These are phyloP conservation scores for Stenodera caucasica DNA, from an alignment of 2,888 invertebrate species.

Conservation along the genomic window DNA sequence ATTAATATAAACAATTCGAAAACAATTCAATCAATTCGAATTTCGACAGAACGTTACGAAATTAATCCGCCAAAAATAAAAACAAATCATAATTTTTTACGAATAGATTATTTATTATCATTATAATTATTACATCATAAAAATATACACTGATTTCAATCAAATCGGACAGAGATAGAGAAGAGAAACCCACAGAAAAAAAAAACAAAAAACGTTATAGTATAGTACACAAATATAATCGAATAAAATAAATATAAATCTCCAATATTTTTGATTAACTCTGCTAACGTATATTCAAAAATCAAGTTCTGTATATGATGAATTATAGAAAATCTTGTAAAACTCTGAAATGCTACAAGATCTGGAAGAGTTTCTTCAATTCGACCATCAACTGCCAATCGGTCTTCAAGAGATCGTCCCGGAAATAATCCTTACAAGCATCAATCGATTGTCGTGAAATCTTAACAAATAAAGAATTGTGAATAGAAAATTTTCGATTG, in stretches of 20 bases:
- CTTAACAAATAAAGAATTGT: conserved; percentile 61
- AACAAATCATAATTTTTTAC: not conserved
- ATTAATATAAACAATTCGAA: no score
- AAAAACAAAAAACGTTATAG: no score
- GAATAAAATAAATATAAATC: conserved; percentile 6
- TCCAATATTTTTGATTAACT: not conserved
- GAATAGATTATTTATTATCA: conserved; percentile 11
- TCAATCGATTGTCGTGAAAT: conserved; percentile 98
- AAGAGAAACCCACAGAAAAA: conserved; percentile 22
- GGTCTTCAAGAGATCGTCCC: conserved; percentile 93
- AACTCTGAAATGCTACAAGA: conserved; percentile 66
- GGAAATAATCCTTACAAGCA: conserved; percentile 98
- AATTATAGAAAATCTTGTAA: not conserved
- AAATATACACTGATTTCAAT: conserved; percentile 30
- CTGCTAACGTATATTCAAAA: not conserved
- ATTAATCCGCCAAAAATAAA: no score
- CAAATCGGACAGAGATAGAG: conserved; percentile 5
- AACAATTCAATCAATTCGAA: no score
- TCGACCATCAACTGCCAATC: conserved; percentile 99
- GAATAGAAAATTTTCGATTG: not conserved
- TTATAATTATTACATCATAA: conserved; percentile 25
- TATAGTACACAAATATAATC: not conserved
- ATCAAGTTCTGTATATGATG: not conserved
- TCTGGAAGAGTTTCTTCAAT: conserved; percentile 95
- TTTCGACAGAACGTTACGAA: no score